Evolutionary conservation across 2,797 vertebrate genomes (phyloP).

Genomic region (Catamblyrhynchus diadema): DNA sequence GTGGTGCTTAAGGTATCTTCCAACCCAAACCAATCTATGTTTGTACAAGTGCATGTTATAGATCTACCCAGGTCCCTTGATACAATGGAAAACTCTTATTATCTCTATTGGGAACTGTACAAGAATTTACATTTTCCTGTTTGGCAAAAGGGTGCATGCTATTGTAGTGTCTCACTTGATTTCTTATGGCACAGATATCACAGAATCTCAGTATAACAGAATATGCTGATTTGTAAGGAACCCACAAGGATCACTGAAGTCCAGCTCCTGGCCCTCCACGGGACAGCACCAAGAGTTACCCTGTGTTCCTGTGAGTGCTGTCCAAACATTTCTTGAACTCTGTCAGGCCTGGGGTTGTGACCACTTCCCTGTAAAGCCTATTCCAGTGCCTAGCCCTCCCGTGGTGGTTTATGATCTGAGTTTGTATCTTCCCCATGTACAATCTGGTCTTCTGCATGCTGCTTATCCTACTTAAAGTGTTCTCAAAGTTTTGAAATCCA

Average conservation of each 20-base stretch:
- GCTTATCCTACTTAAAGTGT: neutral
- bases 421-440: neutral
- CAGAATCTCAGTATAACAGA: neutral
- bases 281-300: neutral
- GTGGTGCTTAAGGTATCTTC: neutral
- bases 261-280: neutral
- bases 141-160: neutral
- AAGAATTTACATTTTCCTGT: neutral
- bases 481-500: neutral
- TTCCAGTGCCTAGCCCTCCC: neutral
- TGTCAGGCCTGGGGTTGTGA: neutral
- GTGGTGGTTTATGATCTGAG: neutral
- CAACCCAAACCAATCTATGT: neutral
- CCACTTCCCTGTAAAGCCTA: neutral
- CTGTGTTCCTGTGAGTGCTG: neutral
- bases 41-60: fast-evolving
- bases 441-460: neutral
- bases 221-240: neutral
- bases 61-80: neutral
- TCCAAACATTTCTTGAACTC: neutral
- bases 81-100: neutral
- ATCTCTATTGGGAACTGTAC: neutral
- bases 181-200: neutral
- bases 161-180: neutral
- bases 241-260: neutral